Percentiles rank a stretch among this genome's conserved stretches.
Conservation (phyloP, 2,888 invertebrate genomes). For the Plebejus anna region DNA sequence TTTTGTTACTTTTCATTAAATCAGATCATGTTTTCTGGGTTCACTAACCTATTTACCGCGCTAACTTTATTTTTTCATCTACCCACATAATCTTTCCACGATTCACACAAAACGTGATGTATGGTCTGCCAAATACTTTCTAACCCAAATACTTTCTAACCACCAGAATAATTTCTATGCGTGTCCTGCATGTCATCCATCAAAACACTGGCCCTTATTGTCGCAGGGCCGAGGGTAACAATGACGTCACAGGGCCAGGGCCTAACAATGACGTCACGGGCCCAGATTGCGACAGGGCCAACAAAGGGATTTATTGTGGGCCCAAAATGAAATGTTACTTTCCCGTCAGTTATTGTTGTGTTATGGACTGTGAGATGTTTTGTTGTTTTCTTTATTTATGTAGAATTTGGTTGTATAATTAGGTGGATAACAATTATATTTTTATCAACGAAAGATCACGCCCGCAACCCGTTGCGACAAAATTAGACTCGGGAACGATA, state of each 20-base stretch:
- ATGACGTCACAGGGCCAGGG: not conserved
- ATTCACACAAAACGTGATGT: not conserved
- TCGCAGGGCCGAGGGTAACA: not conserved
- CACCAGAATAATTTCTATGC: not conserved
- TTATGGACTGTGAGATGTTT: not conserved
- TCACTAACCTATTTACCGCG: too few species aligned
- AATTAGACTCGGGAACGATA: too few species aligned
- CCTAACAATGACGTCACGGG: conserved; percentile 20
- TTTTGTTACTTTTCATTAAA: too few species aligned
- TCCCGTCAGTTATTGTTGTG: not conserved
- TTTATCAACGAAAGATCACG: too few species aligned
- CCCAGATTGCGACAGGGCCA: not conserved
- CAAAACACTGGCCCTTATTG: not conserved
- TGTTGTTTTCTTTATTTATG: not conserved
- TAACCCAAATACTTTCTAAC: not conserved
- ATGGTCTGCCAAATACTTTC: not conserved
- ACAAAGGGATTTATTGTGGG: conserved; percentile 17
- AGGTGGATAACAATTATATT: too few species aligned
- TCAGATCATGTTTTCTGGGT: too few species aligned
- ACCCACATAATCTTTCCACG: not conserved
- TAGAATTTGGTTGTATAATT: too few species aligned
- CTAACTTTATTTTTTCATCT: too few species aligned
- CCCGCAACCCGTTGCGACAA: too few species aligned
- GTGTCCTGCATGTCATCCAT: conserved; percentile 3
- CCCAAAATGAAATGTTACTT: conserved; percentile 25